Percentiles rank a stretch among this genome's conserved stretches.
phyloP scores from a whole-genome alignment of 2,113 vertebrate species.

The Scortum barcoo region DNA sequence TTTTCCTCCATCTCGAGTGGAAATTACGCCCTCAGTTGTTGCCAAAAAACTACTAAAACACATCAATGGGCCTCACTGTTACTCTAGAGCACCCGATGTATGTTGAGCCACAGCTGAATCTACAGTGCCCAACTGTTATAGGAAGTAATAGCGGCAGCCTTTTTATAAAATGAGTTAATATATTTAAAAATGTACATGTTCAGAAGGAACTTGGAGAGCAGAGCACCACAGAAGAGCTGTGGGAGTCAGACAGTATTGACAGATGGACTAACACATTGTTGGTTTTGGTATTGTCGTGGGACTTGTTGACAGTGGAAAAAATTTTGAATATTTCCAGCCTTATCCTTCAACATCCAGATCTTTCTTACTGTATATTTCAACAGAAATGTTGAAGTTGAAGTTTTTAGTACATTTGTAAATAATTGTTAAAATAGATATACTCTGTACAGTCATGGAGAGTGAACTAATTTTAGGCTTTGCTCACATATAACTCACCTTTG shows the following conservation, averaged over 20 bases:
- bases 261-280: neutral
- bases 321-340: neutral
- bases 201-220: too few relatives aligned
- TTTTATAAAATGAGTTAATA: too few relatives aligned
- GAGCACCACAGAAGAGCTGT: neutral
- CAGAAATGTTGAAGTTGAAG: neutral
- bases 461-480: neutral
- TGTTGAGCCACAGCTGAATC: too few relatives aligned
- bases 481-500: neutral
- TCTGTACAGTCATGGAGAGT: neutral
- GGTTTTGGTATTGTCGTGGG: neutral
- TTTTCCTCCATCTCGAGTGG: too few relatives aligned
- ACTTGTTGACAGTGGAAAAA: neutral
- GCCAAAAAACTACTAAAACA: too few relatives aligned
- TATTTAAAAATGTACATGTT: too few relatives aligned
- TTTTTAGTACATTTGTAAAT: neutral
- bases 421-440: neutral
- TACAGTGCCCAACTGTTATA: too few relatives aligned
- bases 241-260: neutral
- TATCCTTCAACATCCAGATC: neutral
- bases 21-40: neutral
- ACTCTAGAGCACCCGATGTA: too few relatives aligned
- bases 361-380: constrained; percentile 10
- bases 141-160: too few relatives aligned
- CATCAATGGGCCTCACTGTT: too few relatives aligned